phyloP scores from a whole-genome alignment of 1,140 invertebrate species.

The Micrasema longulum region DNA sequence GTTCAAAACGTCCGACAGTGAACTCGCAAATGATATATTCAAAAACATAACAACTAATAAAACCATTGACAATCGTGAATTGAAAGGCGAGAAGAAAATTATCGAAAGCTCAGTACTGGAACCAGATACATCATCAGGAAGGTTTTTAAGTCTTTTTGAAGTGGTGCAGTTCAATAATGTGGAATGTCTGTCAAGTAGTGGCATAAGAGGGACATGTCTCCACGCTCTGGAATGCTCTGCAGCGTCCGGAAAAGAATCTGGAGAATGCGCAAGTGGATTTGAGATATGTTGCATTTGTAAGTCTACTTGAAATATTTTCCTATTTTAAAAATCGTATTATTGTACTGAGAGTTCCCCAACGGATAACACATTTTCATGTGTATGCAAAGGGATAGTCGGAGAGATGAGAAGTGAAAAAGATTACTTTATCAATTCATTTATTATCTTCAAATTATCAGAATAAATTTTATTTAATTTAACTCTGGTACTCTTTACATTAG shows the following conservation, averaged over 20 bases:
- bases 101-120: not conserved
- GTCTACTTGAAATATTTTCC: slow-evolving; percentile 43
- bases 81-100: not conserved
- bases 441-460: no score
- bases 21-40: not conserved
- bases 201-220: slow-evolving; percentile 76
- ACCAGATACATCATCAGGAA: slow-evolving; percentile 23
- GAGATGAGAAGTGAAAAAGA: not conserved
- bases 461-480: no score
- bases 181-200: slow-evolving; percentile 67
- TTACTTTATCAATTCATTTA: no score
- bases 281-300: slow-evolving; percentile 83
- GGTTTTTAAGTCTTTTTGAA: slow-evolving; percentile 78
- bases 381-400: not conserved
- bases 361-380: not conserved
- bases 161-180: slow-evolving; percentile 79
- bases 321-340: not conserved
- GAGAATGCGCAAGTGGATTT: slow-evolving; percentile 79
- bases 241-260: slow-evolving; percentile 71
- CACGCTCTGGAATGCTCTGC: slow-evolving; percentile 74
- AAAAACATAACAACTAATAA: not conserved
- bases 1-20: not conserved
- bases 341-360: not conserved
- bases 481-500: not conserved
- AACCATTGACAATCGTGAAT: not conserved